These are phyloP conservation scores for Drosophila equinoxialis DNA, from an alignment of 1,140 invertebrate species.

Conservation along the genomic window DNA sequence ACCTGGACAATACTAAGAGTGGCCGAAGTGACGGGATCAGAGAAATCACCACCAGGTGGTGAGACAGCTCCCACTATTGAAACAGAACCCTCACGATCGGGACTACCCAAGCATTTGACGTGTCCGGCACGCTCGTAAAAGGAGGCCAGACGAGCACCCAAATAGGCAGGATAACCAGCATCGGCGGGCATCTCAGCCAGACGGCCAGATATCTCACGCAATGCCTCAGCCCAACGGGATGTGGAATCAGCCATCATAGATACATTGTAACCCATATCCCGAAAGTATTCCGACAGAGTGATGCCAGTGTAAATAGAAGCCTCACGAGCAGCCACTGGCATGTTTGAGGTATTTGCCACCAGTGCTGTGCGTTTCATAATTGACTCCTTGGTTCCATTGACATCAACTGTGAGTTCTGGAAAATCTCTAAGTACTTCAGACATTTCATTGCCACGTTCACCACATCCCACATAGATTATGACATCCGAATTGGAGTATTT, in stretches of 20 bases:
- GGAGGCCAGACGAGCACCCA: slow-evolving; percentile 98
- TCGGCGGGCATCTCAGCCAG: slow-evolving; percentile 99
- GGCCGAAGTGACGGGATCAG: slow-evolving; percentile 99
- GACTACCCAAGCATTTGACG: slow-evolving; percentile 98
- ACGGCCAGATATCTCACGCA: slow-evolving; percentile 99
- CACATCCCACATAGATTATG: slow-evolving; percentile 99
- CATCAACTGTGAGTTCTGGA: slow-evolving; percentile 98
- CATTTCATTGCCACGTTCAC: slow-evolving; percentile 96
- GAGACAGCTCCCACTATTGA: slow-evolving; percentile 99
- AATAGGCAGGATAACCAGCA: slow-evolving; percentile 99
- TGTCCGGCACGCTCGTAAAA: slow-evolving; percentile 99
- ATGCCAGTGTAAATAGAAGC: slow-evolving; percentile 99
- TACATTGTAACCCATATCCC: slow-evolving; percentile 99
- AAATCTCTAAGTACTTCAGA: slow-evolving; percentile 98
- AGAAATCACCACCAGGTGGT: slow-evolving; percentile 99
- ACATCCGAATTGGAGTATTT: slow-evolving; percentile 99
- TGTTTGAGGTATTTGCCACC: slow-evolving; percentile 99
- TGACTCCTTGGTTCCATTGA: slow-evolving; percentile 97
- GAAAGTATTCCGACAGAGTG: slow-evolving; percentile 98
- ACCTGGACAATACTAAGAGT: slow-evolving; percentile 99
- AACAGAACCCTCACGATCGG: slow-evolving; percentile 98
- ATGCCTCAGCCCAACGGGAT: slow-evolving; percentile 99
- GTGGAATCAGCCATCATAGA: slow-evolving; percentile 99
- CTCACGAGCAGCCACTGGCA: slow-evolving; percentile 99
- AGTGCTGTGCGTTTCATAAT: slow-evolving; percentile 99